phyloP scores from a whole-genome alignment of 2,113 vertebrate species.

The Cyphomyrus plagiostoma region DNA sequence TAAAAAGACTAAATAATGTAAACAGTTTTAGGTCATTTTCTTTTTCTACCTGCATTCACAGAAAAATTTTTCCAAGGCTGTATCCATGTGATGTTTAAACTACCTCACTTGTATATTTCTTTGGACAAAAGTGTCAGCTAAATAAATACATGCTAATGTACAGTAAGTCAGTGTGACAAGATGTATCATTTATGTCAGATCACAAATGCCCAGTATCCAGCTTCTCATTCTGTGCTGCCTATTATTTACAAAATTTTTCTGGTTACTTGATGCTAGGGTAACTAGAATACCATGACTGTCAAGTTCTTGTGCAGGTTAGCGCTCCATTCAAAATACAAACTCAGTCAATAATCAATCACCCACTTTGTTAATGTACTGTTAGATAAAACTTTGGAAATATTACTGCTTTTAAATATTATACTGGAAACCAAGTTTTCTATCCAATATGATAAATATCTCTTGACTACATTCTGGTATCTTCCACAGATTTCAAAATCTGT shows the following conservation, averaged over 20 bases:
- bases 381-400: not conserved
- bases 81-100: no score
- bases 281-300: not conserved
- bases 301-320: not conserved
- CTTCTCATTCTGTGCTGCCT: not conserved
- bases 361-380: not conserved
- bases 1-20: no score
- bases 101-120: no score
- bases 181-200: not conserved
- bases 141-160: not conserved
- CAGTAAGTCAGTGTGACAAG: not conserved
- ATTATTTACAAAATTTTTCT: no score
- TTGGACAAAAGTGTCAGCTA: no score
- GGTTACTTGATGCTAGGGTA: not conserved
- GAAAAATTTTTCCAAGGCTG: no score
- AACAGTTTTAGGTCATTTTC: no score
- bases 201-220: not conserved
- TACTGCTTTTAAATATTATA: not conserved
- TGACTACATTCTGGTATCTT: not conserved
- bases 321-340: not conserved
- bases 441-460: not conserved
- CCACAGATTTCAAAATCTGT: not conserved
- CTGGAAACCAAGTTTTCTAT: not conserved
- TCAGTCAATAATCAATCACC: not conserved
- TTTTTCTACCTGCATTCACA: no score